These are phyloP conservation scores for Polymixis lichenea DNA, from an alignment of 2,888 invertebrate genomes.

Conservation along the genomic window DNA sequence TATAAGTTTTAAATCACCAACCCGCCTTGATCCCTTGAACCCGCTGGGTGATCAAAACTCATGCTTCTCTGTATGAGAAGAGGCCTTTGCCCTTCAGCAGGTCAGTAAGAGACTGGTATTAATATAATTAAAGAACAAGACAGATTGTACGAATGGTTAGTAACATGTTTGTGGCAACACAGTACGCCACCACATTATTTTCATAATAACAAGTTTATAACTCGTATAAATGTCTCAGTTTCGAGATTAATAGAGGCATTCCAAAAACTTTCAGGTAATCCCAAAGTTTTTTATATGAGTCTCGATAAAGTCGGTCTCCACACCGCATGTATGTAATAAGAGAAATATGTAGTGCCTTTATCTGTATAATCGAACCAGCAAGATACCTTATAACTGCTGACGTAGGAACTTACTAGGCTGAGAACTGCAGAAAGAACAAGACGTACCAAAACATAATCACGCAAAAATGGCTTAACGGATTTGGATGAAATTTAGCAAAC, in stretches of 20 bases:
- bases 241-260: slow-evolving; percentile 57
- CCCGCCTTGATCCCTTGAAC: background rate
- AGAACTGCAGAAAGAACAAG: background rate
- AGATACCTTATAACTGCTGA: background rate
- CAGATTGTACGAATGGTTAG: slow-evolving; percentile 1
- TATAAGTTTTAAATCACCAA: background rate
- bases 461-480: no score
- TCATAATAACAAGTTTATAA: slow-evolving; percentile 50
- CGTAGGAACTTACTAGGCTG: background rate
- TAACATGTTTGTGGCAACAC: slow-evolving; percentile 28
- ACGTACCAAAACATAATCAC: background rate
- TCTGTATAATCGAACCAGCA: background rate
- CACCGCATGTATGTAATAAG: background rate
- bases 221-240: slow-evolving; percentile 57
- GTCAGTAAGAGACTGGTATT: background rate
- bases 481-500: no score
- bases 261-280: slow-evolving; percentile 46
- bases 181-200: slow-evolving; percentile 32
- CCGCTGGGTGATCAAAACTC: background rate
- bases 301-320: slow-evolving; percentile 14
- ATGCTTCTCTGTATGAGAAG: background rate
- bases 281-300: slow-evolving; percentile 45
- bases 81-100: background rate
- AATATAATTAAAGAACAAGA: background rate
- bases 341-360: background rate